Evolutionary conservation across 2,113 vertebrate genomes (phyloP).

Genomic region (Neoarius graeffei): DNA sequence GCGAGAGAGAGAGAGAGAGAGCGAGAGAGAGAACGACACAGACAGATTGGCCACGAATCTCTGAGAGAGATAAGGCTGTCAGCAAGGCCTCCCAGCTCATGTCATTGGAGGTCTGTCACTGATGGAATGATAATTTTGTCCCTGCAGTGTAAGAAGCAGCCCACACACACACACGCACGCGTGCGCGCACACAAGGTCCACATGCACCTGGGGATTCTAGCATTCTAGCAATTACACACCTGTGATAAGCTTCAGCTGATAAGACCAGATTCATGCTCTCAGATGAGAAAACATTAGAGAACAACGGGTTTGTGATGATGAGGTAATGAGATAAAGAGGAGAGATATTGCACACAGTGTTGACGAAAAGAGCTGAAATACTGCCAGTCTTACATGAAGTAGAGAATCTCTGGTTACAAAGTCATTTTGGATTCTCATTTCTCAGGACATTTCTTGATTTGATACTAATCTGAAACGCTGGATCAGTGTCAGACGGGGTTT

Average conservation of each 20-base stretch:
- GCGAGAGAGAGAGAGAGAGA: background rate
- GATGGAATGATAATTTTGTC: slow-evolving; percentile 48
- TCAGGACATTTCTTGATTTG: background rate
- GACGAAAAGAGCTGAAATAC: background rate
- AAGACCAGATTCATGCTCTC: slow-evolving; percentile 7
- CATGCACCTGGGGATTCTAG: background rate
- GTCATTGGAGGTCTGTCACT: slow-evolving; percentile 36
- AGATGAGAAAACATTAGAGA: slow-evolving; percentile 13
- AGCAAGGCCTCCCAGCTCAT: slow-evolving; percentile 21
- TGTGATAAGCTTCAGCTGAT: slow-evolving; percentile 2
- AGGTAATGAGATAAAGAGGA: slow-evolving; percentile 18
- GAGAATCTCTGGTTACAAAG: background rate
- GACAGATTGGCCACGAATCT: slow-evolving; percentile 40
- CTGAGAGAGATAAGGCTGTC: slow-evolving; percentile 28
- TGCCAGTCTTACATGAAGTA: background rate
- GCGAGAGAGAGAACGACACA: background rate
- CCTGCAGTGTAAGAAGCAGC: slow-evolving; percentile 7
- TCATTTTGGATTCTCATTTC: background rate
- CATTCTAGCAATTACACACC: slow-evolving; percentile 30
- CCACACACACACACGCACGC: background rate
- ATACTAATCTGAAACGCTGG: background rate
- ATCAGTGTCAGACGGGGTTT: background rate
- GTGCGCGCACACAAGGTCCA: background rate
- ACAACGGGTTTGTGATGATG: background rate
- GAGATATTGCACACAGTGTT: slow-evolving; percentile 7